Evolutionary conservation across 1,140 invertebrate genomes (phyloP), one percentile per base, ranked within the genome.

Genomic region (Cephus cinctus): DNA sequence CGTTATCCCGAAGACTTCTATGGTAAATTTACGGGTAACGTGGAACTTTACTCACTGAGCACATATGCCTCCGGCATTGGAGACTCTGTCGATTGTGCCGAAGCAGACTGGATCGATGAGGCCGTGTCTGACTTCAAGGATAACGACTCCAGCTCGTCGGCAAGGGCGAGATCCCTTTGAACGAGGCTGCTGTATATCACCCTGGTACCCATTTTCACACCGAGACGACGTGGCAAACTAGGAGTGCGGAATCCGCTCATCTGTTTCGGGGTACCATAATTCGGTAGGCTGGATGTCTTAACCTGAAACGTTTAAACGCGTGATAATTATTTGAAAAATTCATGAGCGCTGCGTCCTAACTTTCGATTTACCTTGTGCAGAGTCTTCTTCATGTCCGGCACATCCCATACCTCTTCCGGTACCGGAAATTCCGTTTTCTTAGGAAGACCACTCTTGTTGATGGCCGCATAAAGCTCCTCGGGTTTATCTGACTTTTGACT

Each of bases 191-290:
- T 65, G 54, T 75, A 69, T 55, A 85, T 86, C 4, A 83, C 83
- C 59, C 83, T 77, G 11, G 83, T 86, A 16, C 84, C 85, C 84
- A 87, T 87, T 76, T 86, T 86, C 3, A 86, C 84, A 2, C 84
- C 83, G 49, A 83, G 69, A 41, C 83, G 76, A 56, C 81, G 82
- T 40, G 81, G 80, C 45, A 83, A 69, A 58, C 80, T 81, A 21
- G 73, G 69, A 2, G 71, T 75, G 5, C 73, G 63, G 21, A 66
- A 64, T 49, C 65, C 69, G 15, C 46, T 48, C 12, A 52, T 59
- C 43, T 72, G 70, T 19, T 52, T 60, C 9, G 63, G 52, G 12
- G 59, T 66, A 43, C 59, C 67, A 40, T 73, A 74, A 47, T 74
- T 75, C 21, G 73, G 73, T 53, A 75, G 60, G 52, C 67, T 74